Base-by-base conservation (phyloP, 2,888 invertebrate species). In the Zhuqinia jingwanae region DNA sequence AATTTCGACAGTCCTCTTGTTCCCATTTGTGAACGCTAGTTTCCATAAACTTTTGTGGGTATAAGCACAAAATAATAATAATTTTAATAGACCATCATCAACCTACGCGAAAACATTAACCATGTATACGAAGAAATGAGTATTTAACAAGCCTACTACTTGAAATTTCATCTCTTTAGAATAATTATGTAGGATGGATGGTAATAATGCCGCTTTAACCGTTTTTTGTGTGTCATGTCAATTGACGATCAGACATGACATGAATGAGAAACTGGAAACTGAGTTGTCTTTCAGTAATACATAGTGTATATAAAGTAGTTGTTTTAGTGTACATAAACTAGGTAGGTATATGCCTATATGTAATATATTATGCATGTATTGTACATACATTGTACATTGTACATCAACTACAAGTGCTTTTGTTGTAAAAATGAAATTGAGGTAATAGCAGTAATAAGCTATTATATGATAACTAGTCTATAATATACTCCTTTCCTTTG, bases 241-340 rank as follows among this genome's bases (percentile, higher is more conserved):
- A 15, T 30, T 70, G 22, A 47, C 22, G 47, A 70, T 47, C 13
- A 58, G 56, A 76, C 76, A 76, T 76, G 76, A 76, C 76, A 76
- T 76, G 76, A 76, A 76, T 76, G 76, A 76, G 58, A 76, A 76
- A 76, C 56, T 60, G 60, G 60, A 60, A 60, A n/a, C n/a, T 36
- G 56, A 76, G 30, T 36, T 76, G 30, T 76, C 53, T 30, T 36
- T 76, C n/a, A 20, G 27, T 13, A 68, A 45, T 10, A 45, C 13
- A 1, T 30, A 42, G 27, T 50, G n/a, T n/a, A n/a, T n/a, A n/a
- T n/a, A n/a, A n/a, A 8, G 50, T 50, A 58, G 25, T 58, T 58
- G 58, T 13, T 11, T 36, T n/a, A 5, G 6, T 8, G n/a, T 8
- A n/a, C n/a, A n/a, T n/a, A n/a, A n/a, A n/a, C n/a, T n/a, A n/a